Evolutionary conservation across 2,113 vertebrate genomes (phyloP).

Genomic region (Corynorhinus townsendii): DNA sequence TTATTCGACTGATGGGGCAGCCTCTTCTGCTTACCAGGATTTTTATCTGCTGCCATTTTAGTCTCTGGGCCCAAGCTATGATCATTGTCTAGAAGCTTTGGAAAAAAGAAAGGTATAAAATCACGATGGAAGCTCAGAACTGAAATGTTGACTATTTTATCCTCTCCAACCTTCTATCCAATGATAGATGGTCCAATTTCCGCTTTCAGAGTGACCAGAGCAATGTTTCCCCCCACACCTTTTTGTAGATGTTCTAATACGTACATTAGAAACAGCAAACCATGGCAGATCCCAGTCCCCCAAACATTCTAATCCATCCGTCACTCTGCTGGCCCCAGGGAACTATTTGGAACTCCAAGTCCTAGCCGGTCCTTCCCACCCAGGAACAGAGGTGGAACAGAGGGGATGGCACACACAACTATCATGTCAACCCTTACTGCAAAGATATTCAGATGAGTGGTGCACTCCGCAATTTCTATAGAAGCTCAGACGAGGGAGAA

Average conservation of each 20-base stretch:
- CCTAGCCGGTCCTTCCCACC: neutral
- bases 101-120: neutral
- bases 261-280: neutral
- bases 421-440: accelerated
- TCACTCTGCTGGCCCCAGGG: neutral
- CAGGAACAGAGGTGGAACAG: neutral
- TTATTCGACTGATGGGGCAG: neutral
- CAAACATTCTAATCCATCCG: neutral
- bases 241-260: neutral
- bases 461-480: accelerated
- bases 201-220: neutral
- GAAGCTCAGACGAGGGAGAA: neutral
- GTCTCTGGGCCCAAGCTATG: neutral
- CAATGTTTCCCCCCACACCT: neutral
- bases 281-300: neutral
- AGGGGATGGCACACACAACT: neutral
- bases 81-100: neutral
- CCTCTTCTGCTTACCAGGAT: neutral
- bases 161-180: neutral
- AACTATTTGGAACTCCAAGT: neutral
- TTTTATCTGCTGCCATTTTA: neutral
- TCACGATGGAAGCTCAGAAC: neutral
- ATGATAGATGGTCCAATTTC: neutral
- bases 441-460: neutral
- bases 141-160: constrained; percentile 11